Conservation (phyloP, 2,113 vertebrate genomes). For the Rallus limicola region DNA sequence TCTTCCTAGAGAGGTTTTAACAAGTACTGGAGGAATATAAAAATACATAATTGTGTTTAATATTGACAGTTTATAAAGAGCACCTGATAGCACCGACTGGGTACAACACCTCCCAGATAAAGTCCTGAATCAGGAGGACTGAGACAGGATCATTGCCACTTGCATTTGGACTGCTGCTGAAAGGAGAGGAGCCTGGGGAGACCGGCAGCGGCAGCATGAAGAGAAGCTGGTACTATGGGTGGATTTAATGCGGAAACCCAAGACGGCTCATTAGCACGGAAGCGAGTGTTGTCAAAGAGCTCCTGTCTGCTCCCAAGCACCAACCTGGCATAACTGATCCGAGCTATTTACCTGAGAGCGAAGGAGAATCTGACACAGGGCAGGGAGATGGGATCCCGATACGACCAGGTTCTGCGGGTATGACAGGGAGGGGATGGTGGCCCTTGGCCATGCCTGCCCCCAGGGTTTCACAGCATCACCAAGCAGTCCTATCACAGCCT, state of each 20-base stretch:
- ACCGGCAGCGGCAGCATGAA: not conserved
- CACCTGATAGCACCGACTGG: not conserved
- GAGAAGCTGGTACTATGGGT: not conserved
- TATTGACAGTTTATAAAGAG: not conserved
- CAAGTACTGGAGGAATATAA: not conserved
- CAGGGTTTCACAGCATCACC: not conserved
- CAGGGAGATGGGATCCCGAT: not conserved
- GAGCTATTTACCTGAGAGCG: not conserved
- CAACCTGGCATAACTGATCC: not conserved
- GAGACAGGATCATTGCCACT: not conserved
- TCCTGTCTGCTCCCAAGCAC: not conserved
- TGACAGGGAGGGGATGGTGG: not conserved
- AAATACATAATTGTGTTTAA: not conserved
- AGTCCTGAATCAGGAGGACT: not conserved
- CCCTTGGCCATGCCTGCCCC: not conserved
- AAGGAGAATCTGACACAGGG: not conserved
- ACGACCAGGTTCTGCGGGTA: not conserved
- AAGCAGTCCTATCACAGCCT: rapidly evolving
- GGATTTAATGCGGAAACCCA: not conserved
- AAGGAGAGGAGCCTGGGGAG: not conserved
- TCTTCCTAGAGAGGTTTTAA: not conserved
- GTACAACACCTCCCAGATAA: not conserved
- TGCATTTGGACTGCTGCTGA: not conserved
- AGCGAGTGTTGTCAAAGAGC: not conserved
- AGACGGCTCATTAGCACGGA: not conserved